These are phyloP conservation scores for Hirtodrosophila confusa DNA, from an alignment of 2,888 invertebrate genomes.

Conservation along the genomic window DNA sequence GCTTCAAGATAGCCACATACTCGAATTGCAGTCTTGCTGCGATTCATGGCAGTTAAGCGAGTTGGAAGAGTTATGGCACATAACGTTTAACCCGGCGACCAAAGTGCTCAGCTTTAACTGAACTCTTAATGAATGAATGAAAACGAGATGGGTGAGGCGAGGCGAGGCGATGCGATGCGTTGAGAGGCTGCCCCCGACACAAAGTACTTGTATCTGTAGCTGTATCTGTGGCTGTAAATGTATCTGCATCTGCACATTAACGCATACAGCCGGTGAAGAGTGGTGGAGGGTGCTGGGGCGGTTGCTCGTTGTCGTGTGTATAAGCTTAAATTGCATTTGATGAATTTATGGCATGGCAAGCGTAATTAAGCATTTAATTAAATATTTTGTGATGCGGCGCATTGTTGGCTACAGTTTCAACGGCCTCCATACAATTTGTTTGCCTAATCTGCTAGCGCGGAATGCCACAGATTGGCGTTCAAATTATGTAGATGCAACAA, in stretches of 20 bases:
- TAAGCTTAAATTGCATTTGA: slow-evolving; percentile 81
- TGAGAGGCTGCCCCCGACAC: slow-evolving; percentile 14
- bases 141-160: slow-evolving; percentile 6
- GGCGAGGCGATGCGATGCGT: neutral
- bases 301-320: slow-evolving; percentile 29
- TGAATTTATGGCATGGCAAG: slow-evolving; percentile 82
- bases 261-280: slow-evolving; percentile 31
- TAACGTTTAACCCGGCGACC: slow-evolving; percentile 63
- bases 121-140: slow-evolving; percentile 67
- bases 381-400: slow-evolving; percentile 78
- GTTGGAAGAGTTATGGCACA: slow-evolving; percentile 65
- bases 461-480: slow-evolving; percentile 69
- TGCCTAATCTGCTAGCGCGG: slow-evolving; percentile 72
- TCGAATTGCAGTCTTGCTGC: no score
- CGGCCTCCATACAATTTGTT: slow-evolving; percentile 24
- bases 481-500: slow-evolving; percentile 29
- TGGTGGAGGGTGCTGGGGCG: slow-evolving; percentile 1
- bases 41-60: slow-evolving; percentile 1
- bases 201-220: slow-evolving; percentile 25
- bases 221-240: slow-evolving; percentile 29
- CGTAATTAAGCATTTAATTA: slow-evolving; percentile 83
- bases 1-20: no score
- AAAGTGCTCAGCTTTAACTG: slow-evolving; percentile 49
- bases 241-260: slow-evolving; percentile 48
- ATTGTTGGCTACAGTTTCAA: slow-evolving; percentile 40